Conservation (phyloP, 2,113 vertebrate genomes). For the Glareola pratincola region DNA sequence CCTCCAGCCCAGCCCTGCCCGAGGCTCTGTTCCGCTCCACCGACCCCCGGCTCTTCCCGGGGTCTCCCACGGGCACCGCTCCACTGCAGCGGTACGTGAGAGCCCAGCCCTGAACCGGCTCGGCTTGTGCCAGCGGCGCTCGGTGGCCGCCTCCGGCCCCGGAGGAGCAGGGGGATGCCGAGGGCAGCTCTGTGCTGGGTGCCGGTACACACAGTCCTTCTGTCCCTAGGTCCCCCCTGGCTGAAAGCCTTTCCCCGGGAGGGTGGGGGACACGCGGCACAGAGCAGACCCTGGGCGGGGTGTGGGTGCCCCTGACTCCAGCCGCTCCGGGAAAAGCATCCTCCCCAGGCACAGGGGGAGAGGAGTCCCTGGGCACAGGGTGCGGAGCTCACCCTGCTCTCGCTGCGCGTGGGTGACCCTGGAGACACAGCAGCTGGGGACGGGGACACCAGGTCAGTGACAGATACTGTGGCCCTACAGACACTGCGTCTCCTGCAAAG, state of each 20-base stretch:
- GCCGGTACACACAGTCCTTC: background rate
- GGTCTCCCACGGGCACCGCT: background rate
- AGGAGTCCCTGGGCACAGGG: too few relatives aligned
- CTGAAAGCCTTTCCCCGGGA: background rate
- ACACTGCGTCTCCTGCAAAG: background rate
- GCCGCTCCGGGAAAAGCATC: background rate
- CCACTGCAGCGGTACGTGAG: background rate
- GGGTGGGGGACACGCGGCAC: background rate
- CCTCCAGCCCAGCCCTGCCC: background rate
- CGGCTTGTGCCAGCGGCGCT: background rate
- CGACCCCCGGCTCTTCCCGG: background rate
- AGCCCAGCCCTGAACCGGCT: background rate
- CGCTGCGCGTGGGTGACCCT: rapidly evolving
- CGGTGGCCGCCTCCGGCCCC: background rate
- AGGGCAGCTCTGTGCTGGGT: background rate
- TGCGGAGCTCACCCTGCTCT: background rate
- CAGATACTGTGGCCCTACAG: rapidly evolving
- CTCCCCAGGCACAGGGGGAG: rapidly evolving
- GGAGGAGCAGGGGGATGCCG: background rate
- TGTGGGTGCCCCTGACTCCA: background rate
- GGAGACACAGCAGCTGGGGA: background rate
- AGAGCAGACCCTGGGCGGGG: background rate
- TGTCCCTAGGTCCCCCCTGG: background rate
- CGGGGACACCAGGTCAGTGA: background rate
- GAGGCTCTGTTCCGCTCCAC: background rate